Base-by-base conservation (phyloP, 23 tunicate genomes). In the Ascidia mentula region DNA sequence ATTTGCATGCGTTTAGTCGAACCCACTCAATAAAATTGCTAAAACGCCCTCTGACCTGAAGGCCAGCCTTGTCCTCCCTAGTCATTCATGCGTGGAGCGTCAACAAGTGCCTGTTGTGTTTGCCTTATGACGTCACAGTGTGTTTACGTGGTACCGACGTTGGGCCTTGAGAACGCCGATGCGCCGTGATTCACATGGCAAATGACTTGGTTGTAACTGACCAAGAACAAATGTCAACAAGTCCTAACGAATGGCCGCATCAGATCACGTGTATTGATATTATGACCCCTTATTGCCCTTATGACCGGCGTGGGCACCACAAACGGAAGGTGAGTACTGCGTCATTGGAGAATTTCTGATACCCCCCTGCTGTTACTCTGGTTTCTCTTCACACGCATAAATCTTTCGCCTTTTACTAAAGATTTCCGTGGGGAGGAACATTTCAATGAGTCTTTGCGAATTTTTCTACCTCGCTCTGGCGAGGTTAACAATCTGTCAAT, bases 371-470 rank as follows among this genome's bases (percentile, higher is more conserved):
- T 28, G 7, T 3, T 28, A 53, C 65, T 53, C 65, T 53, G 65
- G 65, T 53, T 53, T 53, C 65, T 53, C 65, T 9, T 53, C 65
- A 53, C 65, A 53, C 65, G 65, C 65, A 53, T 53, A 53, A 53
- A 53, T 53, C 65, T 53, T 53, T 53, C 65, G 65, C 65, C 65
- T 53, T 53, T 53, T 53, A 53, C 65, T 53, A 53, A 53, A 53
- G 65, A 53, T 53, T 74, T 74, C 78, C 78, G 78, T 74, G 78
- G 40, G 78, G 78, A 36, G 78, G 78, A 74, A 39, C 78, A 74
- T 74, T 74, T 36, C 78, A 74, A 74, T 74, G 78, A 74, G 78
- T 74, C 78, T 74, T 74, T 74, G 17, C 40, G 45, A 39, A 74
- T 74, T 74, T 74, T 74, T 74, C 78, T 74, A 17, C 78, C 78